Percentiles rank a stretch among this genome's conserved stretches.
phyloP scores from a whole-genome alignment of 2,797 vertebrate genomes.

The Poeciliopsis presidionis region DNA sequence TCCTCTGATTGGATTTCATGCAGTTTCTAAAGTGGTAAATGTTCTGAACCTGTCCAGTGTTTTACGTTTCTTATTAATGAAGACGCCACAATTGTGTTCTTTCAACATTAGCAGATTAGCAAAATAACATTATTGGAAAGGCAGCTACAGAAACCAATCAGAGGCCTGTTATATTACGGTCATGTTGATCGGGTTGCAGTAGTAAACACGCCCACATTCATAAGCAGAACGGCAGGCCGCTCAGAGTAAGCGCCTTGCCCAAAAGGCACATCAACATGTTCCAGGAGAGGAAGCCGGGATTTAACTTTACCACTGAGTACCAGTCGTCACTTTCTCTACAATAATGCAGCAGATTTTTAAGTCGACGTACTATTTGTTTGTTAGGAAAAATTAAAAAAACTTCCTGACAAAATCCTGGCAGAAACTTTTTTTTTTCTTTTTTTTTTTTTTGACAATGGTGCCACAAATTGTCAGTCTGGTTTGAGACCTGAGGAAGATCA shows the following conservation, averaged over 20 bases:
- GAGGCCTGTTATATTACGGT: background rate
- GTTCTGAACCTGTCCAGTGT: background rate
- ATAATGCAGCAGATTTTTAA: background rate
- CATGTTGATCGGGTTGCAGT: background rate
- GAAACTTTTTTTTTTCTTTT: background rate
- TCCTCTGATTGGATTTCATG: background rate
- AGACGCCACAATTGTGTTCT: too few species aligned
- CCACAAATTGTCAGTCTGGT: background rate
- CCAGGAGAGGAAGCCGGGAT: background rate
- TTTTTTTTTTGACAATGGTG: background rate
- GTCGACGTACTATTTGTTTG: background rate
- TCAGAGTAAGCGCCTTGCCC: background rate
- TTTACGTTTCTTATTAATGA: background rate
- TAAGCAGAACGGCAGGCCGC: background rate
- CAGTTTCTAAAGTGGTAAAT: background rate
- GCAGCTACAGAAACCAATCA: too few species aligned
- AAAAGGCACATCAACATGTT: background rate
- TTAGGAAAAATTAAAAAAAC: background rate
- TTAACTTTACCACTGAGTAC: background rate
- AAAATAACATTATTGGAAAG: too few species aligned
- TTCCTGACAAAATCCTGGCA: background rate
- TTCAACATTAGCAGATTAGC: too few species aligned
- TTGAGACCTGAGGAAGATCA: background rate
- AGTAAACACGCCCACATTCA: background rate
- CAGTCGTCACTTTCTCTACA: background rate